phyloP scores from a whole-genome alignment of 1,140 invertebrate species.

The Copidosoma floridanum region DNA sequence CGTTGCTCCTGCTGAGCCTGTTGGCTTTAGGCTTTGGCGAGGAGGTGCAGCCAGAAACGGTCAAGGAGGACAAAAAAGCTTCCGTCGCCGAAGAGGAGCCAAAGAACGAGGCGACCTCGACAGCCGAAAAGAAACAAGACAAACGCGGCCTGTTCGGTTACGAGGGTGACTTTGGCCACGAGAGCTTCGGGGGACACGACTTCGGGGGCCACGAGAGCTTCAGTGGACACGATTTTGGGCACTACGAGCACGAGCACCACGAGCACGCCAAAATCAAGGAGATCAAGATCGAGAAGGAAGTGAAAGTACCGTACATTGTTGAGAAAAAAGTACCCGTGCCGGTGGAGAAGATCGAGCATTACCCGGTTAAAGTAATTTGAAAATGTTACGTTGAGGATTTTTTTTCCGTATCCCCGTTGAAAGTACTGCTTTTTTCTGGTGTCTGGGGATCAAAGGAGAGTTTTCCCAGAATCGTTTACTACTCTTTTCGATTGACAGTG shows the following conservation, averaged over 20 bases:
- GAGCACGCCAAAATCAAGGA: conserved; percentile 59
- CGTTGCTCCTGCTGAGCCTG: conserved; percentile 52
- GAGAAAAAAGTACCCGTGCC: conserved; percentile 59
- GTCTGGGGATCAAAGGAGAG: no score
- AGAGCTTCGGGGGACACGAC: conserved; percentile 30
- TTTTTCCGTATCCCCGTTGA: no score
- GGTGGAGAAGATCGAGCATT: conserved; percentile 49
- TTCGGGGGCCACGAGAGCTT: not conserved
- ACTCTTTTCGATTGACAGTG: no score
- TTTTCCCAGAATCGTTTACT: no score
- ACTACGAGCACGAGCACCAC: conserved; percentile 32
- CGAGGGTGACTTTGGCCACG: conserved; percentile 51
- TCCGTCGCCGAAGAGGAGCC: conserved; percentile 44
- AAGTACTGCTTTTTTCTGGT: no score
- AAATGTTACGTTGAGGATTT: no score
- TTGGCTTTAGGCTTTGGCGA: conserved; percentile 52
- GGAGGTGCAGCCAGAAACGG: conserved; percentile 52
- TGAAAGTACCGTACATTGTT: conserved; percentile 61
- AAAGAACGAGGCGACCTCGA: conserved; percentile 40
- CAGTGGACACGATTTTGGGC: not conserved
- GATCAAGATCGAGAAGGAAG: conserved; percentile 64
- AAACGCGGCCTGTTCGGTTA: conserved; percentile 65
- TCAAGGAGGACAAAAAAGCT: conserved; percentile 25
- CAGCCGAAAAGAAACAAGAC: conserved; percentile 62
- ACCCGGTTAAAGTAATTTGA: conserved; percentile 53